Base-by-base conservation (phyloP, 1,140 invertebrate genomes). In the Drosophila bifasciata region DNA sequence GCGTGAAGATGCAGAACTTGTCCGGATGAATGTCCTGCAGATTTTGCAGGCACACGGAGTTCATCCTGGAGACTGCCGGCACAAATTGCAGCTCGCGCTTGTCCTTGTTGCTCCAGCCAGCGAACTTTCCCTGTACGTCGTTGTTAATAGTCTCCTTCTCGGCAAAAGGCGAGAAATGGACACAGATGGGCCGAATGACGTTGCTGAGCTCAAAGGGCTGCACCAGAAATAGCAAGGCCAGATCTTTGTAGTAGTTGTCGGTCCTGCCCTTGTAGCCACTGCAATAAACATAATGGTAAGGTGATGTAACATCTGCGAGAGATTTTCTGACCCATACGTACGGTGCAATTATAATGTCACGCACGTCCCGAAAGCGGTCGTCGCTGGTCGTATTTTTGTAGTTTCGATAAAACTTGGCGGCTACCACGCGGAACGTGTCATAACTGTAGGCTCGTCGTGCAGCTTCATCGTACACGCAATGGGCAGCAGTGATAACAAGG, bases 1-100 rank as follows among this genome's bases (percentile, higher is more conserved):
- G 50, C 1, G 84, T 83, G 40, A 72, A 76, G 43, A 88, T 84
- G 48, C 83, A 88, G 55, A 88, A 88, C 53, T 88, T 88, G 23
- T 88, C 83, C 2, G 45, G 0, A 13, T 51, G 40, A n/a, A 88
- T 89, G 40, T 89, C 84, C 16, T 0, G 19, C 8, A 89, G 32
- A 2, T 6, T 36, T 1, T 17, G 2, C 1, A 4, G 1, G 48
- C 83, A 88, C 8, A n/a, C 45, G 5, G 50, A 50, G 48, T 89
- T 53, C 25, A 70, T 59, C 36, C 69, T 64, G 11, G 83, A 88
- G 13, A 61, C 40, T 0, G 83, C 83, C 0, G 71, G 60, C 1
- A 88, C 83, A 44, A 88, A 83, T 32, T 88, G 83, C 25, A 88
- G 21, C 36, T 89, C 71, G 7, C 66, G 79, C 9, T 57, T 63